Percentiles rank a stretch among this genome's conserved stretches.
Conservation (phyloP, 2,888 invertebrate species). For the Pterobdella sp. region DNA sequence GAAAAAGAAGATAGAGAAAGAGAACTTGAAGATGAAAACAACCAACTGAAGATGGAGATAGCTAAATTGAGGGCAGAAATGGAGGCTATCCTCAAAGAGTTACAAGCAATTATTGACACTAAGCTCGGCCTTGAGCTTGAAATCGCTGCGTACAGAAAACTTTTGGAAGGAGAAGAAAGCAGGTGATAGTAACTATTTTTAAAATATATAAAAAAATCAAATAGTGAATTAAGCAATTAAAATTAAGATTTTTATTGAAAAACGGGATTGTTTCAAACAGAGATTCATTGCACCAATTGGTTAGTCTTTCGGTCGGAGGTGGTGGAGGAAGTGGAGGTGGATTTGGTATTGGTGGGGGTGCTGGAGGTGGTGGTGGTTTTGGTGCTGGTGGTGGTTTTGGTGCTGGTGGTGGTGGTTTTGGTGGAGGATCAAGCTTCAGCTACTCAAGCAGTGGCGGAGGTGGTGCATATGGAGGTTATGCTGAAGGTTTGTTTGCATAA, state of each 20-base stretch:
- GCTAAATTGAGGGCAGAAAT: slow-evolving; percentile 30
- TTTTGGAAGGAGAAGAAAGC: slow-evolving; percentile 25
- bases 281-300: neutral
- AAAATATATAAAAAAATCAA: neutral
- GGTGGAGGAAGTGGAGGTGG: neutral
- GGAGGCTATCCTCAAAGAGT: slow-evolving; percentile 31
- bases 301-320: neutral
- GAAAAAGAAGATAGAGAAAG: slow-evolving; percentile 29
- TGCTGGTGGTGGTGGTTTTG: neutral
- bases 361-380: neutral
- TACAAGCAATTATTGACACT: slow-evolving; percentile 23
- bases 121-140: slow-evolving; percentile 15
- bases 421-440: slow-evolving; percentile 7
- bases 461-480: slow-evolving; percentile 1
- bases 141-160: slow-evolving; percentile 11
- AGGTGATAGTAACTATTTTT: slow-evolving; percentile 6
- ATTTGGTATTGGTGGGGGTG: neutral
- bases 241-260: no score
- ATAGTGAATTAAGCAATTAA: no score
- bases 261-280: slow-evolving; percentile 16
- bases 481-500: slow-evolving; percentile 1
- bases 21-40: slow-evolving; percentile 30
- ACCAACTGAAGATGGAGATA: slow-evolving; percentile 26
- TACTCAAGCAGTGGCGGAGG: neutral
- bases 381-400: neutral